Conservation (phyloP, 2,888 invertebrate species). For the Melipona bicolor region DNA sequence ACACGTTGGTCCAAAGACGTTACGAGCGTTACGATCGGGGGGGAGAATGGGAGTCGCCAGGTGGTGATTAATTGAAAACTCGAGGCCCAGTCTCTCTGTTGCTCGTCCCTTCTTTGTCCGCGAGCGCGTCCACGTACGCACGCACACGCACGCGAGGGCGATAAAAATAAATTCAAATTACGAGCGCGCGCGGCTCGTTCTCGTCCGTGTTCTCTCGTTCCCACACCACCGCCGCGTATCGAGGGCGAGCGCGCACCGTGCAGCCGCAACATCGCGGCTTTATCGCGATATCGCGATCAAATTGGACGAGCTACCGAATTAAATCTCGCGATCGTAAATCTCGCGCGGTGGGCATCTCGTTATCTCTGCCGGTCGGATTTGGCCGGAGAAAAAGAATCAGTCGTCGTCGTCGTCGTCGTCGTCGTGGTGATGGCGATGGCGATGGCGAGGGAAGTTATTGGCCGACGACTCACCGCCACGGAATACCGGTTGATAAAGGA, state of each 20-base stretch:
- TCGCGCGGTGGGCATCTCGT: slow-evolving; percentile 53
- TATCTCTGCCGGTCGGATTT: slow-evolving; percentile 35
- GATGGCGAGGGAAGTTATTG: slow-evolving; percentile 44
- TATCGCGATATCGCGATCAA: slow-evolving; percentile 76
- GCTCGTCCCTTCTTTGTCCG: no score
- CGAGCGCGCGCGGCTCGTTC: background rate
- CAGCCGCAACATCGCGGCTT: slow-evolving; percentile 39
- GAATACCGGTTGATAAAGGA: slow-evolving; percentile 50
- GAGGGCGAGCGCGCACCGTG: background rate
- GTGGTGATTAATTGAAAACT: no score
- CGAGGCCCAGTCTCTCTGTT: no score
- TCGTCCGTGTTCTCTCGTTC: slow-evolving; percentile 12
- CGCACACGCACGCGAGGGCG: no score
- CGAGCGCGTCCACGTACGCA: no score
- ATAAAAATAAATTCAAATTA: slow-evolving; percentile 16
- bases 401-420: background rate
- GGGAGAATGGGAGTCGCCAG: no score
- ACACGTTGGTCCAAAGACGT: no score
- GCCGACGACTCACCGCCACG: slow-evolving; percentile 4
- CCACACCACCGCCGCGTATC: no score
- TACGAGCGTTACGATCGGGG: no score
- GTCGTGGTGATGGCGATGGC: no score
- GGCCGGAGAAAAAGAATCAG: slow-evolving; percentile 33
- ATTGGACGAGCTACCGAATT: slow-evolving; percentile 79
- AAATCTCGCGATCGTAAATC: slow-evolving; percentile 75